These are phyloP conservation scores for Pseudochirops corinnae DNA, from an alignment of 2,797 vertebrate genomes.

Conservation along the genomic window DNA sequence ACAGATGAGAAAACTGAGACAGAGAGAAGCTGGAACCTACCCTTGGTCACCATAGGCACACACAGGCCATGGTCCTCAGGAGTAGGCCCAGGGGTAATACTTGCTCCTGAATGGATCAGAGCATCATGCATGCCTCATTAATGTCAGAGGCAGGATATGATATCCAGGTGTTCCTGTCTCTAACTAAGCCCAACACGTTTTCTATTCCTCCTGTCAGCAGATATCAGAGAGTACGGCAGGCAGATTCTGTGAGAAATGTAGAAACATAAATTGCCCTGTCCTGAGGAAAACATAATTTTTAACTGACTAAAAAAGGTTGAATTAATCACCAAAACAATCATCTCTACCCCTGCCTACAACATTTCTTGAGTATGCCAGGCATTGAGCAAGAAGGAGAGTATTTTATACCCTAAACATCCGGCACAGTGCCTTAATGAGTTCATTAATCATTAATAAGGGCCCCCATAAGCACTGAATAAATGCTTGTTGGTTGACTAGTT, in stretches of 20 bases:
- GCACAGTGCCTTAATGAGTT: not conserved
- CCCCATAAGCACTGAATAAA: not conserved
- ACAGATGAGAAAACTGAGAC: not conserved
- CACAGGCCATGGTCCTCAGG: not conserved
- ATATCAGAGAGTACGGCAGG: not conserved
- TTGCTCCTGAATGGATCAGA: not conserved
- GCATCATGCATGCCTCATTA: not conserved
- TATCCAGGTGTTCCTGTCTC: not conserved
- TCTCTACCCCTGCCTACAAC: not conserved
- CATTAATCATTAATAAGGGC: not conserved
- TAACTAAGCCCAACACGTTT: not conserved
- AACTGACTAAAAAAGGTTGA: not conserved
- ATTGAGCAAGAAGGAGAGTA: not conserved
- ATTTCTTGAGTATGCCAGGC: not conserved
- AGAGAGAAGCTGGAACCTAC: not conserved
- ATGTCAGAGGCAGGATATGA: not conserved
- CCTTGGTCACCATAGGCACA: not conserved
- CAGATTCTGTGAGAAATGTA: not conserved
- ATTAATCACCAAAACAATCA: not conserved
- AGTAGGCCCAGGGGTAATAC: not conserved
- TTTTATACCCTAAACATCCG: not conserved
- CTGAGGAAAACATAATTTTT: conserved; percentile 9
- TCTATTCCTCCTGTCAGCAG: not conserved
- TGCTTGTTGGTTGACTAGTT: not conserved
- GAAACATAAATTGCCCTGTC: not conserved